Evolutionary conservation across 2,113 vertebrate genomes (phyloP).

Genomic region (Oxyura jamaicensis): DNA sequence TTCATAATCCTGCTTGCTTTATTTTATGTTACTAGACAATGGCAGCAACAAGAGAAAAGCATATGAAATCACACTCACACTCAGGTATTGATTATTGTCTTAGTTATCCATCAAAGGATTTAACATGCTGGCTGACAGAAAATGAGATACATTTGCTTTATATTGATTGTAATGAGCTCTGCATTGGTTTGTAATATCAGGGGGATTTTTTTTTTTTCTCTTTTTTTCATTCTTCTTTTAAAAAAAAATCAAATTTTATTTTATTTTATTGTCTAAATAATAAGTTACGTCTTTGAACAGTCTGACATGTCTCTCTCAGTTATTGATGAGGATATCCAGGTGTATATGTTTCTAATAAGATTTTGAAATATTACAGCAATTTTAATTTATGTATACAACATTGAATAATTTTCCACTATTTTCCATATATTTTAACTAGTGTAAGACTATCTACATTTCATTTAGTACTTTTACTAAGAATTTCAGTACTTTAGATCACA

Average conservation of each 20-base stretch:
- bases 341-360: not conserved
- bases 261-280: not conserved
- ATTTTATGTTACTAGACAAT: not conserved
- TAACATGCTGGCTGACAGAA: conserved; percentile 37
- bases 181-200: conserved; percentile 31
- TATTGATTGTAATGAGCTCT: conserved; percentile 48
- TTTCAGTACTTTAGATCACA: not conserved
- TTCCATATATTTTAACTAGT: not conserved
- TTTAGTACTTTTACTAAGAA: not conserved
- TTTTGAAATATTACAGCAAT: not conserved
- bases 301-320: not conserved
- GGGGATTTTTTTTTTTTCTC: not conserved
- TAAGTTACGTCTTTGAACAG: not conserved
- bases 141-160: conserved; percentile 46
- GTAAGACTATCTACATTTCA: not conserved
- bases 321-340: not conserved
- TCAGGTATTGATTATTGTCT: conserved; percentile 50
- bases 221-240: not conserved
- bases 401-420: not conserved
- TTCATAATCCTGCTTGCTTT: not conserved
- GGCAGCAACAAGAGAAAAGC: not conserved
- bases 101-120: conserved; percentile 51
- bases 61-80: conserved; percentile 9
- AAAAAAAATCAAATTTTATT: too few species aligned
- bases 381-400: not conserved